phyloP scores from a whole-genome alignment of 2,888 invertebrate genomes.

The Priocnemis perturbator region DNA sequence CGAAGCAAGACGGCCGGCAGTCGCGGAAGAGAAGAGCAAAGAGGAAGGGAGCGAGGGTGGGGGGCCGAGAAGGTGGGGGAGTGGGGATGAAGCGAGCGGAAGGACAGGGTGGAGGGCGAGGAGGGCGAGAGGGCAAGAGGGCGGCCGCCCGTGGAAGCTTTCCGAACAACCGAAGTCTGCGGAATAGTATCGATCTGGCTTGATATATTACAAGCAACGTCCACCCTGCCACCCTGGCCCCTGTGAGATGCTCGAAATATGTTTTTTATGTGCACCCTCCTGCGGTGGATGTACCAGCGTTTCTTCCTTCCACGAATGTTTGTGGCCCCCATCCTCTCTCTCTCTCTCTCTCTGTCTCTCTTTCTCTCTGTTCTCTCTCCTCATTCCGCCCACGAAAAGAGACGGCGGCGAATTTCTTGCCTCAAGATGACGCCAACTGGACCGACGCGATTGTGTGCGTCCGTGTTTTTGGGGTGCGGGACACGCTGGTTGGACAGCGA shows the following conservation, averaged over 20 bases:
- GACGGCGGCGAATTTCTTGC: conserved; percentile 69
- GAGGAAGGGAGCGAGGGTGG: background rate
- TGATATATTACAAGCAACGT: conserved; percentile 73
- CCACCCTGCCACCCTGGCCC: conserved; percentile 66
- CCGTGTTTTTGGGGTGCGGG: no score
- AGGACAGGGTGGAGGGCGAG: conserved; percentile 31
- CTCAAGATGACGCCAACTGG: conserved; percentile 59
- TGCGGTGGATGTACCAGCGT: conserved; percentile 53
- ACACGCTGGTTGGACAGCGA: no score
- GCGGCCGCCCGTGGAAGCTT: conserved; percentile 57
- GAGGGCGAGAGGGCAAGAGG: conserved; percentile 40
- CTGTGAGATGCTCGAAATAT: conserved; percentile 66
- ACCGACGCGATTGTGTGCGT: conserved; percentile 32
- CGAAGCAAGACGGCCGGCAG: conserved; percentile 26
- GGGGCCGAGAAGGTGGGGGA: conserved; percentile 5
- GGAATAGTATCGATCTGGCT: conserved; percentile 73
- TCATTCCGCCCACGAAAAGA: conserved; percentile 59
- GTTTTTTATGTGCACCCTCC: conserved; percentile 70
- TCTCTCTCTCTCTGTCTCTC: no score
- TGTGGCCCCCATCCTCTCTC: conserved; percentile 25
- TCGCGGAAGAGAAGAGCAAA: conserved; percentile 28
- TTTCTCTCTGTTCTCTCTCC: no score
- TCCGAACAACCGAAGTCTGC: conserved; percentile 69
- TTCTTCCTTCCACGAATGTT: background rate
- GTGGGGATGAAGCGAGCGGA: conserved; percentile 23